These are phyloP conservation scores for Xestia sexstrigata DNA, from an alignment of 2,888 invertebrate species.

Conservation along the genomic window DNA sequence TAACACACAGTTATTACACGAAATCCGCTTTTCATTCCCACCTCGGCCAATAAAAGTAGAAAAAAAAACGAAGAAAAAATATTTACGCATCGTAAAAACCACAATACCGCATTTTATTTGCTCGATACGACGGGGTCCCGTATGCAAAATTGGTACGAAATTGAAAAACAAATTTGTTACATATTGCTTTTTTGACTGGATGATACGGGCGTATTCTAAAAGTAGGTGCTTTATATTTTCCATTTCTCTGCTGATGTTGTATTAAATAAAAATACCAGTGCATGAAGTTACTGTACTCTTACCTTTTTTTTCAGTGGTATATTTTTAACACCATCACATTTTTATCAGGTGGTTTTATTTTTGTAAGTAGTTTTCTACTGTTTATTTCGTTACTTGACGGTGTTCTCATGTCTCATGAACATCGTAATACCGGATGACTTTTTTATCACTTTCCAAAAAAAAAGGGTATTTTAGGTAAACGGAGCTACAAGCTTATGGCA, in stretches of 20 bases:
- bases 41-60: conserved; percentile 82
- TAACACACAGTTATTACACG: conserved; percentile 62
- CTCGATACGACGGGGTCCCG: conserved; percentile 79
- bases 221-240: conserved; percentile 35
- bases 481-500: too few relatives aligned
- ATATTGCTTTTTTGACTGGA: conserved; percentile 87
- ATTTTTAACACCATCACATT: neutral
- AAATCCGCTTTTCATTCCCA: conserved; percentile 85
- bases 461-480: too few relatives aligned
- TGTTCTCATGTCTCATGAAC: neutral
- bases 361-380: neutral
- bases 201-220: conserved; percentile 74
- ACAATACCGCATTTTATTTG: conserved; percentile 87
- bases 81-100: conserved; percentile 89
- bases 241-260: conserved; percentile 10
- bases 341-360: neutral
- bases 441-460: too few relatives aligned
- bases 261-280: conserved; percentile 36
- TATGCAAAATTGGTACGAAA: conserved; percentile 90
- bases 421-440: too few relatives aligned
- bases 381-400: neutral
- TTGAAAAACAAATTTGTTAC: conserved; percentile 91
- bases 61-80: conserved; percentile 79
- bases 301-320: neutral
- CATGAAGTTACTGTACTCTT: neutral